These are phyloP conservation scores for Eupleurogrammus muticus DNA, from an alignment of 2,797 vertebrate genomes.

Conservation along the genomic window DNA sequence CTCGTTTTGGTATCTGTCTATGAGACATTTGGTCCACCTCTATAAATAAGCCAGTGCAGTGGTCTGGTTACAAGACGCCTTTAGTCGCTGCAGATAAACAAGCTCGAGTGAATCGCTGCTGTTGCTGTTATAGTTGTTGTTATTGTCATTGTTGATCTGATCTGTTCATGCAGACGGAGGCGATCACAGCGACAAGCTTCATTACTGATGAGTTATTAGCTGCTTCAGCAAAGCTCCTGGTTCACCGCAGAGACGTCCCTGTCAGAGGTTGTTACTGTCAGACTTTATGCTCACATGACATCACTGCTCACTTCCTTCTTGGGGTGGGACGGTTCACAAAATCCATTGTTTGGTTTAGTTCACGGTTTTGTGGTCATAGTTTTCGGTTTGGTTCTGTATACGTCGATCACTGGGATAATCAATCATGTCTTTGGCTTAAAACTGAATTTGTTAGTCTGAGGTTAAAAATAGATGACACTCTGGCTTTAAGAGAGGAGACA, in stretches of 20 bases:
- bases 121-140: neutral
- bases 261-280: too few species aligned
- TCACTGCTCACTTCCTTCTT: conserved; percentile 3
- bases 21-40: conserved; percentile 12
- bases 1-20: neutral
- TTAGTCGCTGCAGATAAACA: conserved; percentile 12
- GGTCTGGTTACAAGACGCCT: conserved; percentile 21
- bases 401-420: too few species aligned
- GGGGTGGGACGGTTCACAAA: too few species aligned
- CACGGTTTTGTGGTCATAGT: too few species aligned
- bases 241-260: too few species aligned
- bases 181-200: conserved; percentile 37
- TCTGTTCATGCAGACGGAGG: conserved; percentile 43
- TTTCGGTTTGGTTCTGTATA: too few species aligned
- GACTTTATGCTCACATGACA: too few species aligned
- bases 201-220: conserved; percentile 40
- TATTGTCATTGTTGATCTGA: conserved; percentile 9
- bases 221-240: conserved; percentile 60
- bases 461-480: too few species aligned
- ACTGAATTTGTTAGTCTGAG: too few species aligned
- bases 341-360: too few species aligned
- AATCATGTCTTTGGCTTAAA: too few species aligned
- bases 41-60: conserved; percentile 35
- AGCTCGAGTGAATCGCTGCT: neutral
- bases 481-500: too few species aligned